Evolutionary conservation across 2,113 vertebrate species (phyloP), one percentile per base, ranked within the genome.

Genomic region (Podarcis cretensis): DNA sequence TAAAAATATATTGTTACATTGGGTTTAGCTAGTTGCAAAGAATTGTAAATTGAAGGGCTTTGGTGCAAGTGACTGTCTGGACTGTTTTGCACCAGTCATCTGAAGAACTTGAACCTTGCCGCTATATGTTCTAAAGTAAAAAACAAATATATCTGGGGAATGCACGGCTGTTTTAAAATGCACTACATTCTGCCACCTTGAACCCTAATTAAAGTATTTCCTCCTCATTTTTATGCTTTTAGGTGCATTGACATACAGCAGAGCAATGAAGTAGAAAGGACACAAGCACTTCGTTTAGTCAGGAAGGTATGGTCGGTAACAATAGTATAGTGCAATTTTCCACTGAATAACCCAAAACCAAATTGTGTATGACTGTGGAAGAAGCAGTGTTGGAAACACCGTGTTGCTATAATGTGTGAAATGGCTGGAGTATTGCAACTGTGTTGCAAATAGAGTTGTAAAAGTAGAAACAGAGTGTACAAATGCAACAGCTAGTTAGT

Each of bases 211-310:
- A 80, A 57, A 54, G 16, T 54, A 40, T 32, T 40, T n/a, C 80
- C 23, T 76, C 1, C 75, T 87, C 71, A 57, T 74, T 5, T 87
- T 92, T 83, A 85, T 13, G 37, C 21, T 95, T 96, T 78, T 95
- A 99, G 99, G 96, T 99, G 99, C 96, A 99, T 99, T 94, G 99
- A 99, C 96, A 99, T 99, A 96, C 99, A 99, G 91, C 99, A 99
- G 96, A 99, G 99, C 96, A 99, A 99, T 85, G 99, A 99, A 97
- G 99, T 99, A 84, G 99, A 99, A 95, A 97, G 99, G 94, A 99
- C 99, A 88, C 99, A 99, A 96, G 99, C 98, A 90, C 98, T 99
- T 95, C 97, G 99, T 94, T 97, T 99, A 87, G 98, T 99, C 92
- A 97, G 99, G 97, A 99, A 99, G 98, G 99, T 99, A 97, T 88